phyloP scores from a whole-genome alignment of 2,113 vertebrate species.

The Panurus biarmicus region DNA sequence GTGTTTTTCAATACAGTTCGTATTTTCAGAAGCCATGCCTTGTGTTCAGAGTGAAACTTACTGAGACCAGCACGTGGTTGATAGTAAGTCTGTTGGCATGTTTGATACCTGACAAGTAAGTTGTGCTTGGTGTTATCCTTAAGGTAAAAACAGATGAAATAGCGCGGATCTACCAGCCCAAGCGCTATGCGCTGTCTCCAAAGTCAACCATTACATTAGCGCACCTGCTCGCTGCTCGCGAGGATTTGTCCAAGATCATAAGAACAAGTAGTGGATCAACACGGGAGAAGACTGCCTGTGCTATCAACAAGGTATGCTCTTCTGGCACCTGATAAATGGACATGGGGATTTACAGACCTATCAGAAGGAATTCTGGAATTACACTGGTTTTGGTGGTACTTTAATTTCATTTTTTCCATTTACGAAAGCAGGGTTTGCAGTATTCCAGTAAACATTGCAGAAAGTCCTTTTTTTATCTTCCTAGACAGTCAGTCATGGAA shows the following conservation, averaged over 20 bases:
- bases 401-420: background rate
- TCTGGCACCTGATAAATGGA: background rate
- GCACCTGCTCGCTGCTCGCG: constrained; percentile 86
- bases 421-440: background rate
- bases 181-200: constrained; percentile 77
- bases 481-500: background rate
- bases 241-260: constrained; percentile 87
- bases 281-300: constrained; percentile 82
- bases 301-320: constrained; percentile 86
- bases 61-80: background rate
- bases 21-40: background rate
- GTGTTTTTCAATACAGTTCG: background rate
- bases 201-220: constrained; percentile 78
- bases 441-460: background rate
- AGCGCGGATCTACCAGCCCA: constrained; percentile 89
- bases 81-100: background rate
- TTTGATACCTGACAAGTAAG: background rate
- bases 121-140: background rate
- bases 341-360: background rate
- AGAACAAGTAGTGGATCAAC: constrained; percentile 89
- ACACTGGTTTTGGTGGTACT: background rate
- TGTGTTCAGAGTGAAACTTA: background rate
- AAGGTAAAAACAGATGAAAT: constrained; percentile 86
- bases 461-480: background rate
- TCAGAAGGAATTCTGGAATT: background rate